phyloP scores from a whole-genome alignment of 2,888 invertebrate species.

The Machimus atricapillus region DNA sequence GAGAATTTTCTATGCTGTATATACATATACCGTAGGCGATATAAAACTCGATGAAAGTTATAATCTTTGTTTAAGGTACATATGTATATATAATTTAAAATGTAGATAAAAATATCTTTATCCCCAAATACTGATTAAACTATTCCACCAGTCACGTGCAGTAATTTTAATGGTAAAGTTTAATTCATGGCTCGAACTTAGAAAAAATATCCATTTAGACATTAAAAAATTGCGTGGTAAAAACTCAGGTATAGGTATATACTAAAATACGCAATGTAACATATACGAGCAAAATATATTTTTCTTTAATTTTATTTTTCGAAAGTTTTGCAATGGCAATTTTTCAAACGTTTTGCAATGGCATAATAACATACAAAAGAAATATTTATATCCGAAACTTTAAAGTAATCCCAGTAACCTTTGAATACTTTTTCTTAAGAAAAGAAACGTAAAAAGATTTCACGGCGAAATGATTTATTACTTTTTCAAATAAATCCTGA shows the following conservation, averaged over 20 bases:
- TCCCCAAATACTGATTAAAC: too few relatives aligned
- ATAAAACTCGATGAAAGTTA: not conserved
- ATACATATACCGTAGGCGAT: not conserved
- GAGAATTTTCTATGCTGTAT: not conserved
- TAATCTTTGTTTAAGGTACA: not conserved
- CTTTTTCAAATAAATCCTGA: not conserved
- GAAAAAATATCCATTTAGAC: too few relatives aligned
- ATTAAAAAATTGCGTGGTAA: too few relatives aligned
- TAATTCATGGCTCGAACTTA: too few relatives aligned
- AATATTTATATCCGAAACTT: not conserved
- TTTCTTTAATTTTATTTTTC: not conserved
- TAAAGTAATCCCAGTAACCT: not conserved
- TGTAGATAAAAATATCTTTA: too few relatives aligned
- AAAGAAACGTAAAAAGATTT: not conserved
- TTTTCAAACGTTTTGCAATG: not conserved
- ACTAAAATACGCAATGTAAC: too few relatives aligned
- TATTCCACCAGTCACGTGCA: too few relatives aligned
- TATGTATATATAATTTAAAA: too few relatives aligned
- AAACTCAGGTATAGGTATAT: too few relatives aligned
- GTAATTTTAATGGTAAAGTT: too few relatives aligned
- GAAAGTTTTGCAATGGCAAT: not conserved
- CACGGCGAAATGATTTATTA: too few relatives aligned
- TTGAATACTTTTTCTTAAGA: not conserved
- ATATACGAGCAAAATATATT: not conserved
- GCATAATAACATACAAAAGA: not conserved